Evolutionary conservation across 2,797 vertebrate species (phyloP), one percentile per base, ranked within the genome.

Genomic region (Meda fulgida): DNA sequence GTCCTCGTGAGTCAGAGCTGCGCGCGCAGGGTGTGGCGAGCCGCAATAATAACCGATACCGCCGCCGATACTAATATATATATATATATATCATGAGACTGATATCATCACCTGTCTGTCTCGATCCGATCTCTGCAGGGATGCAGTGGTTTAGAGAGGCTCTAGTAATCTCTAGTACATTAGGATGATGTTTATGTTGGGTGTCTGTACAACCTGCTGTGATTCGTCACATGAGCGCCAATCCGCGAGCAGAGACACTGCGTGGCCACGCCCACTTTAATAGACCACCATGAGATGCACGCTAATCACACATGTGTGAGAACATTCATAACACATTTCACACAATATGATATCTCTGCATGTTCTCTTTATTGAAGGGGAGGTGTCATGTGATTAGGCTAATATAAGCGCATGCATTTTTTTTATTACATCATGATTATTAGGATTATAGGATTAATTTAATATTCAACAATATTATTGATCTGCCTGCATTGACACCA

Each of bases 1-100:
- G 71, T 83, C 79, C 81, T 46, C 73, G 88, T 90, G 88, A 88
- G 88, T 90, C 89, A 89, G 84, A 81, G 85, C 75, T 87, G 87
- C 83, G 86, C 77, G 84, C 58, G 77, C 88, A 83, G 89, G 89
- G 89, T 80, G 89, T 88, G 89, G 89, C 88, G 65, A 79, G 18
- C 40, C 60, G 71, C 71, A 34, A 19, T 66, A 51, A 46, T 29
- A 29, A 63, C 63, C 29, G 58, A 66, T 26, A 16, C 40, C 36
- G 36, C 67, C 1, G 23, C 34, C 14, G 55, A 19, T 51, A 48
- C 46, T 16, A 16, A 16, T 48, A 43, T 43, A 43, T 11, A 43
- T 40, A 40, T 38, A 38, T 38, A 10, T 14, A 14, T 48, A 48
- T 78, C 73, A 34, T 43, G 7, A 38, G 69, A 43, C 21, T 43